Percentiles rank a stretch among this genome's conserved stretches.
Conservation (phyloP, 2,888 invertebrate genomes). For the Onthophagus sagittarius region DNA sequence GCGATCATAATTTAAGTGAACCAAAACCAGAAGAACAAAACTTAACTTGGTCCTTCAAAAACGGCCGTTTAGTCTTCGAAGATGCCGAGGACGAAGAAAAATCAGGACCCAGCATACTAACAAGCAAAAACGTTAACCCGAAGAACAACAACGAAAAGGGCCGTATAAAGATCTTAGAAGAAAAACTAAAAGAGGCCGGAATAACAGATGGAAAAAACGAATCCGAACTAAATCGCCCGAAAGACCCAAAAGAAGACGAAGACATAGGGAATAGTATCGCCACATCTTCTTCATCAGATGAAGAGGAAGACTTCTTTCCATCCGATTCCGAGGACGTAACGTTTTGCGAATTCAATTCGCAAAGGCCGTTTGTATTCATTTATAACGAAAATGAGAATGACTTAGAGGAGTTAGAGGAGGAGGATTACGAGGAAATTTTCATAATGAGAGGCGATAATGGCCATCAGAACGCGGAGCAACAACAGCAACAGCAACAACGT, state of each 20-base stretch:
- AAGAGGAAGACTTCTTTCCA: constrained; percentile 19
- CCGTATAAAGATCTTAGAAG: constrained; percentile 51
- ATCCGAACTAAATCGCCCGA: background rate
- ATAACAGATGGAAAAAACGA: constrained; percentile 34
- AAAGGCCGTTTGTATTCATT: constrained; percentile 34
- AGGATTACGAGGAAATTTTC: constrained; percentile 30
- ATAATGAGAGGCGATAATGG: constrained; percentile 44
- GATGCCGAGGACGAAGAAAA: constrained; percentile 20
- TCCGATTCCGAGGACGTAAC: constrained; percentile 26
- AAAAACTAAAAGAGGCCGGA: constrained; percentile 42
- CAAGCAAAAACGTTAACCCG: constrained; percentile 42
- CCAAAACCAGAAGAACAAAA: constrained; percentile 7
- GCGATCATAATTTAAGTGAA: background rate
- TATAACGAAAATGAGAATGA: constrained; percentile 31
- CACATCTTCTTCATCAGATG: constrained; percentile 6
- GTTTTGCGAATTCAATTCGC: constrained; percentile 43
- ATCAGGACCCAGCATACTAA: constrained; percentile 33
- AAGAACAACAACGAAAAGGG: constrained; percentile 21
- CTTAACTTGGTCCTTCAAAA: constrained; percentile 36
- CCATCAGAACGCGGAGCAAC: constrained; percentile 46
- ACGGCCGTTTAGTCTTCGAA: constrained; percentile 38
- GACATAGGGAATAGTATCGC: constrained; percentile 8
- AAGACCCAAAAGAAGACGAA: constrained; percentile 3
- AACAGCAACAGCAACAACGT: constrained; percentile 22
- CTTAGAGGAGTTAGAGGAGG: constrained; percentile 32